Base-by-base conservation (phyloP, 2,113 vertebrate genomes). In the Gorsachius goisagi region DNA sequence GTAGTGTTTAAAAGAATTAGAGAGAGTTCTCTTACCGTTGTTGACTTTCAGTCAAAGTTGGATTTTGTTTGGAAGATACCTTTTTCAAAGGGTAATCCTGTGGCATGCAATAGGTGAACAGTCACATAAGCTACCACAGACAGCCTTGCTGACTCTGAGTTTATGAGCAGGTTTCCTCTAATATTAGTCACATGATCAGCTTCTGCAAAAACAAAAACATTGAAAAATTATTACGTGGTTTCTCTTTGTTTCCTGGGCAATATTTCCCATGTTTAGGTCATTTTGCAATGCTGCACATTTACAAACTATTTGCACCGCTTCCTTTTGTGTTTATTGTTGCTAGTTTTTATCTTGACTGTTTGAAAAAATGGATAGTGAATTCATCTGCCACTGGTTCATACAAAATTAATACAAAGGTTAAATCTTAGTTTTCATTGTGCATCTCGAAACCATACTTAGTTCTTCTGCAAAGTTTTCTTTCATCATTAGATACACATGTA, bases 311-410 rank as follows among this genome's bases (percentile, higher is more conserved):
- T 41, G 23, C 14, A 22, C 11, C 30, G 68, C 20, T 76, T 88
- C 52, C 41, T 81, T 82, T 69, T 60, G 17, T 69, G 15, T 50
- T 88, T 64, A 16, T 64, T 49, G 32, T 73, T 77, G 18, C 44
- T 93, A 73, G 73, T 55, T 85, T 84, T 58, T 71, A 11, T 76
- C 49, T 80, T 79, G 24, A 37, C 14, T 50, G 5, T 60, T 87
- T 35, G 11, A 56, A 88, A 80, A 87, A 88, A 33, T 14, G 9
- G 27, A 6, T 37, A 60, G 15, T 32, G 24, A 74, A 44, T 78
- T 82, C 2, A 1, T 77, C 16, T 77, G 37, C 41, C 68, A 39
- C 22, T 4, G 0, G 19, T 79, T 83, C 0, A 0, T 67, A n/a
- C 9, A 37, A n/a, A 87, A 66, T 64, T 33, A 56, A 37, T 69